Evolutionary conservation across 2,888 invertebrate genomes (phyloP).

Genomic region (Melipona beecheii): DNA sequence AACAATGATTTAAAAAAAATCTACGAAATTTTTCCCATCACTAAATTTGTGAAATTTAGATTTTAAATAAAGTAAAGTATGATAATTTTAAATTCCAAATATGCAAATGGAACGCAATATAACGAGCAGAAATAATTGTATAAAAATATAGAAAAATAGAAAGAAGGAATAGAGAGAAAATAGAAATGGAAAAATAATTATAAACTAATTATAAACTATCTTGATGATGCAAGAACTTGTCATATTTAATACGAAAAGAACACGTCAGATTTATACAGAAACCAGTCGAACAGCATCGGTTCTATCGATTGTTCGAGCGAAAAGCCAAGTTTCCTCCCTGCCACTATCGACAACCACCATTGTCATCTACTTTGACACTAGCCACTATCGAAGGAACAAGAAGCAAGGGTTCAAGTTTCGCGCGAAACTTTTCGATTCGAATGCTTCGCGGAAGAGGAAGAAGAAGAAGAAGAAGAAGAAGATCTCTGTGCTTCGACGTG

Average conservation of each 20-base stretch:
- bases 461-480: neutral
- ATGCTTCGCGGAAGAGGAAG: neutral
- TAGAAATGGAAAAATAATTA: neutral
- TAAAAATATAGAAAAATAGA: too few species aligned
- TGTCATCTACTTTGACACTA: neutral
- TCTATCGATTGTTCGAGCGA: neutral
- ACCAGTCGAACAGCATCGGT: neutral
- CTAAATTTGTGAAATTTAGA: neutral
- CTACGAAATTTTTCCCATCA: too few species aligned
- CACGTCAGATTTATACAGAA: neutral
- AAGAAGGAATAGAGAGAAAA: too few species aligned
- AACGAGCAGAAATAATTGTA: too few species aligned
- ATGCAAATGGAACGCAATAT: neutral
- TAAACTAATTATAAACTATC: neutral
- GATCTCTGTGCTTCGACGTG: too few species aligned
- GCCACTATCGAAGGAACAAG: neutral
- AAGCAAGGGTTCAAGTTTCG: neutral
- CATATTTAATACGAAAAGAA: neutral
- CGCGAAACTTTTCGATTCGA: neutral
- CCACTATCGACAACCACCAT: neutral
- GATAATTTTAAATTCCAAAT: neutral
- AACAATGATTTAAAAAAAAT: too few species aligned
- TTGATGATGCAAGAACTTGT: neutral
- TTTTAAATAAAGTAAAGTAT: neutral
- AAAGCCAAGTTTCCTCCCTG: constrained; percentile 6